phyloP scores from a whole-genome alignment of 2,888 invertebrate species.

The Ptilodon capucinus region DNA sequence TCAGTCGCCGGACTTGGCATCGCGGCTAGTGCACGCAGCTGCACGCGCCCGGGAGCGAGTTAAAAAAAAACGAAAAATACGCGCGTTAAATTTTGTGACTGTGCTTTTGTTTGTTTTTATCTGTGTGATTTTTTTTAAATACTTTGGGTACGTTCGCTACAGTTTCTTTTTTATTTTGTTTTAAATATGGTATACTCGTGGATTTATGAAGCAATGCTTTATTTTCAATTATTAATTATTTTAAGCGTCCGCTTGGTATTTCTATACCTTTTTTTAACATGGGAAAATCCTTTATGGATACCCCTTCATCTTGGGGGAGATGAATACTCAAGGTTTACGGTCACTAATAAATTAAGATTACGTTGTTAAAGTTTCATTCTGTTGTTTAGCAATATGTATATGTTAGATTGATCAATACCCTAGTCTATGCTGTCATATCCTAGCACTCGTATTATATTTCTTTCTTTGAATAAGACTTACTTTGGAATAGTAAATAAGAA shows the following conservation, averaged over 20 bases:
- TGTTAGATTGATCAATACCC: too few species aligned
- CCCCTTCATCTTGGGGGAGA: too few species aligned
- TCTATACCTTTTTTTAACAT: too few species aligned
- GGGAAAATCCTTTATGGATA: too few species aligned
- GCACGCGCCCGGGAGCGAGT: constrained; percentile 17
- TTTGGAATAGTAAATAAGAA: too few species aligned
- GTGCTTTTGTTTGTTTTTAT: constrained; percentile 1
- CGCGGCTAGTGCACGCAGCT: constrained; percentile 33
- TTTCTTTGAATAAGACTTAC: too few species aligned
- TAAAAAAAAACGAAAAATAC: constrained; percentile 22
- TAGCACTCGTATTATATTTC: too few species aligned
- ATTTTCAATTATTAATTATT: background rate
- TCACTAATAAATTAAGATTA: background rate
- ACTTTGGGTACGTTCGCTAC: background rate
- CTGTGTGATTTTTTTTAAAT: background rate
- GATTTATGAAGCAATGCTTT: too few species aligned
- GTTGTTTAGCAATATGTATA: background rate
- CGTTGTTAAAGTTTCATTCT: background rate
- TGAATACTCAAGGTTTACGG: background rate
- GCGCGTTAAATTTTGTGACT: constrained; percentile 4
- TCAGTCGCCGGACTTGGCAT: constrained; percentile 37
- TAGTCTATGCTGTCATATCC: too few species aligned
- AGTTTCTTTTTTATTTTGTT: background rate
- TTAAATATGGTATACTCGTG: background rate
- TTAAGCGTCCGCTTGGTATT: background rate